phyloP scores from a whole-genome alignment of 2,113 vertebrate genomes.

The Rhinoptilus africanus region DNA sequence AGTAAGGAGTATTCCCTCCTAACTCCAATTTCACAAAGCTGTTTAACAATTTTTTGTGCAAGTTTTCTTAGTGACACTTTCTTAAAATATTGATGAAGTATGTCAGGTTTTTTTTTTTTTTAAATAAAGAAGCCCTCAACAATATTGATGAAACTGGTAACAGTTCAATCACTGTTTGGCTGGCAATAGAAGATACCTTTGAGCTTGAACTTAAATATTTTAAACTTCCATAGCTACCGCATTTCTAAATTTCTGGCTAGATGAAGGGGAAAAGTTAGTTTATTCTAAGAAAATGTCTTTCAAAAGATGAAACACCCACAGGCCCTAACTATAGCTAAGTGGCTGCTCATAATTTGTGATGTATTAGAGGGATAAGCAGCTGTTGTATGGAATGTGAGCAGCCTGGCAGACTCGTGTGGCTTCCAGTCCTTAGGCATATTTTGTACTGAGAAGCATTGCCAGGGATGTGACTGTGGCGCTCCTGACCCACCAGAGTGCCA shows the following conservation, averaged over 20 bases:
- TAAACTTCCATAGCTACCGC: background rate
- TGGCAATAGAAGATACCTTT: accelerated
- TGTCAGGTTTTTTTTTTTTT: background rate
- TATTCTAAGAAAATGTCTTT: background rate
- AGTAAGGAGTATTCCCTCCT: background rate
- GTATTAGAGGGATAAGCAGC: background rate
- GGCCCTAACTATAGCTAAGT: background rate
- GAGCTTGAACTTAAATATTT: background rate
- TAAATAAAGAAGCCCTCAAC: background rate
- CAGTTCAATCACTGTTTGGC: background rate
- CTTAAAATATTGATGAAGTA: background rate
- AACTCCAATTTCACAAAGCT: background rate
- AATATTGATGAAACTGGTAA: background rate
- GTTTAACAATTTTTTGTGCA: background rate
- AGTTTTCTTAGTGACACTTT: background rate
- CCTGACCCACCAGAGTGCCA: background rate
- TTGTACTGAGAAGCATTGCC: background rate
- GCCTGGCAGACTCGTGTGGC: background rate
- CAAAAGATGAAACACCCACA: background rate
- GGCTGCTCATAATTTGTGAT: background rate
- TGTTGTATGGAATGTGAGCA: background rate
- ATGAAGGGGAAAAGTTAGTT: background rate
- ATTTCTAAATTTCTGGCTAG: background rate
- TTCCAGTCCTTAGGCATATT: background rate
- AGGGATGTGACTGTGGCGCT: background rate